Conservation (phyloP, 2,888 invertebrate species). For the Lycocerus yunnanus region DNA sequence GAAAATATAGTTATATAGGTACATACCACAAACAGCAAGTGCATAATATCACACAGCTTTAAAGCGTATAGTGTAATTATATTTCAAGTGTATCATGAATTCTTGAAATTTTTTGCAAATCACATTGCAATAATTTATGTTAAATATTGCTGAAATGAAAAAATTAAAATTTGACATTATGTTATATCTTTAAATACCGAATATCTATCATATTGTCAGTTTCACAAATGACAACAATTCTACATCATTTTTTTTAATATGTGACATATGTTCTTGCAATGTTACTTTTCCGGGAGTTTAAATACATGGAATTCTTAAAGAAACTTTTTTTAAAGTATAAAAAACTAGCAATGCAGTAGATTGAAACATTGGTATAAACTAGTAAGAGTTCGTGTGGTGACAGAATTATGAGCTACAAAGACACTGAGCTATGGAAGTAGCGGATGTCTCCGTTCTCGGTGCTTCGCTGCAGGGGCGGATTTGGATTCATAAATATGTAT, state of each 20-base stretch:
- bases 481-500: conserved; percentile 54
- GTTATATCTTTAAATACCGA: neutral
- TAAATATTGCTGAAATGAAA: neutral
- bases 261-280: conserved; percentile 39
- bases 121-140: neutral
- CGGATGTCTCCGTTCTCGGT: conserved; percentile 49
- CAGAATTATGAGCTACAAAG: conserved; percentile 54
- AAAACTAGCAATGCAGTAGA: conserved; percentile 45
- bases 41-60: neutral
- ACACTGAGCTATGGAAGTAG: conserved; percentile 48
- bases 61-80: conserved; percentile 30
- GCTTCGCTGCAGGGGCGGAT: conserved; percentile 39
- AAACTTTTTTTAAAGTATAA: conserved; percentile 40
- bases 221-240: conserved; percentile 7
- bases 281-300: conserved; percentile 38
- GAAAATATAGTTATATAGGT: conserved; percentile 14
- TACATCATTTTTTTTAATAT: conserved; percentile 32
- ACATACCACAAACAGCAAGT: neutral
- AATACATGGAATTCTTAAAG: conserved; percentile 42
- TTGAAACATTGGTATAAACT: conserved; percentile 54
- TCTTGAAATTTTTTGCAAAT: conserved; percentile 9
- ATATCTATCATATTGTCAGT: conserved; percentile 12
- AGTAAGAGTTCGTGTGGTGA: conserved; percentile 51
- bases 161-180: neutral
- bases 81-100: conserved; percentile 32